Evolutionary conservation across 2,888 invertebrate genomes (phyloP), one percentile per base, ranked within the genome.

Genomic region (Polydrusus pterygomalis): DNA sequence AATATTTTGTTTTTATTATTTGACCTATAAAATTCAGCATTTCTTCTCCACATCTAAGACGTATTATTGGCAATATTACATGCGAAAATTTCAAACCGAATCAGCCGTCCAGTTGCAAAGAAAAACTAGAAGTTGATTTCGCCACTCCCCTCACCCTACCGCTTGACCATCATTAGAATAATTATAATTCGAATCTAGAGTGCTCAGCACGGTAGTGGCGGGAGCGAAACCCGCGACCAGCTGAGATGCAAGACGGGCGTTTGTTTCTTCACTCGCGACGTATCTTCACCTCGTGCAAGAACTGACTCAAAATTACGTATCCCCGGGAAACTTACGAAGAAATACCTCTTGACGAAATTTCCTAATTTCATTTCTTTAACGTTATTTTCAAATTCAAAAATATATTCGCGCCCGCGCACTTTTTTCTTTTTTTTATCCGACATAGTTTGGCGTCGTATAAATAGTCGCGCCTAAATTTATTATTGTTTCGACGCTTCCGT

Each of bases 131-230:
- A 74, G 56, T 70, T 68, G 68, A 75, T 67, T 64, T 70, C 15
- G 77, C 77, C 77, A 77, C 77, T 77, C 77, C 77, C 74, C 74
- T 77, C 65, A 73, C 75, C 75, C 77, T 74, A 74, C 77, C 77
- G 62, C 74, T 74, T 77, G 77, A 77, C 77, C 77, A 77, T 77
- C 77, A 75, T 77, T 77, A 75, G 74, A 77, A 77, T 77, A 77
- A 77, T 77, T 62, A 77, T 77, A 72, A 73, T 77, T 71, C 67
- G 69, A 64, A 75, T 77, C 74, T 77, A 71, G 71, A 77, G 71
- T 77, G 62, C 68, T 43, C 30, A 69, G 77, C 62, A 77, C 70
- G 71, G 77, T 69, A 77, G 77, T 77, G 77, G 77, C 77, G 74
- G 77, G 77, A 77, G 77, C 76, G 58, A 73, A 60, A 65, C 63